These are phyloP conservation scores for Charina bottae DNA, from an alignment of 2,113 vertebrate species.

Conservation along the genomic window DNA sequence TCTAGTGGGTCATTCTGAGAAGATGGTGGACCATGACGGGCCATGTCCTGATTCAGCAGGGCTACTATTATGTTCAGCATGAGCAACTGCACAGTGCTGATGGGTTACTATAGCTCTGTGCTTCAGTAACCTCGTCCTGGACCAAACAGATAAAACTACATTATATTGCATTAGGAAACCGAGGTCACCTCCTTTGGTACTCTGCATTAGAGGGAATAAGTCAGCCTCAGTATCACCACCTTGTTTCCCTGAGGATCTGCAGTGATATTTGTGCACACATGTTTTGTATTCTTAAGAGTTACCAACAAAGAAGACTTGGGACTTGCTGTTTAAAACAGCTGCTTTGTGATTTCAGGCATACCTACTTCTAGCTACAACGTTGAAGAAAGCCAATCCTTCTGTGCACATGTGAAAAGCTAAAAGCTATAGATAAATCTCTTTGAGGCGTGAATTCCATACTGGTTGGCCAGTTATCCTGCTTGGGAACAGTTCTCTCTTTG, in stretches of 20 bases:
- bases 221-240: background rate
- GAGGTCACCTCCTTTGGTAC: background rate
- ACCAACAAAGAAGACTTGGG: background rate
- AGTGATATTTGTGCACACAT: background rate
- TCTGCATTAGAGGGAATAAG: background rate
- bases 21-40: background rate
- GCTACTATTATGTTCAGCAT: background rate
- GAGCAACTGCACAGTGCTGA: background rate
- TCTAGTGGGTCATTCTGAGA: background rate
- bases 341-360: background rate
- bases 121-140: background rate
- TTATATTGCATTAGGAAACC: background rate
- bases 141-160: background rate
- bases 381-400: background rate
- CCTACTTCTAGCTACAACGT: background rate
- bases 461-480: background rate
- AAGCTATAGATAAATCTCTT: background rate
- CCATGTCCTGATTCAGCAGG: background rate
- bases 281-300: background rate
- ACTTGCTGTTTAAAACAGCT: background rate
- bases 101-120: background rate
- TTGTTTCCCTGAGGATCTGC: background rate
- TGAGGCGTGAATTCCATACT: background rate
- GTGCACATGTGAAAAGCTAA: background rate
- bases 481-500: background rate